phyloP scores from a whole-genome alignment of 2,888 invertebrate species.

The Sisyra terminalis region DNA sequence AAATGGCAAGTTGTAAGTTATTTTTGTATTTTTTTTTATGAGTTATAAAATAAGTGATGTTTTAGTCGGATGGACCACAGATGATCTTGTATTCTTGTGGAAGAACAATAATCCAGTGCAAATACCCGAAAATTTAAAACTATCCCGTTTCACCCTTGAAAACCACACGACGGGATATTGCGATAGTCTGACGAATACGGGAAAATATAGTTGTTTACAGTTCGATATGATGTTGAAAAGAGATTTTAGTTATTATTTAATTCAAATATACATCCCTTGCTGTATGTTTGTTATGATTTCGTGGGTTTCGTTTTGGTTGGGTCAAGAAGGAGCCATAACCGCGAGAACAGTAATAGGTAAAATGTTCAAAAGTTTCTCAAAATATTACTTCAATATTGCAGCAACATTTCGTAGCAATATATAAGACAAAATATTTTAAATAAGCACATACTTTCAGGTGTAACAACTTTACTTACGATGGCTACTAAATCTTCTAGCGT shows the following conservation, averaged over 20 bases:
- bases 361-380: too few species aligned
- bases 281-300: constrained; percentile 97
- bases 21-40: too few species aligned
- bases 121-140: constrained; percentile 83
- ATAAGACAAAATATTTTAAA: too few species aligned
- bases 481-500: constrained; percentile 93
- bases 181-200: constrained; percentile 93
- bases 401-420: too few species aligned
- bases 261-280: constrained; percentile 98
- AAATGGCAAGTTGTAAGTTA: constrained; percentile 96
- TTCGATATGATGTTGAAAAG: constrained; percentile 92
- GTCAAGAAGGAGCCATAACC: constrained; percentile 89
- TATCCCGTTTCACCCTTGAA: constrained; percentile 87
- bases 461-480: constrained; percentile 92
- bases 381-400: too few species aligned
- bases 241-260: constrained; percentile 98
- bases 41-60: too few species aligned
- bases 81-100: constrained; percentile 92
- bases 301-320: constrained; percentile 95
- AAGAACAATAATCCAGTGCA: constrained; percentile 91
- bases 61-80: constrained; percentile 93
- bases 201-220: constrained; percentile 96
- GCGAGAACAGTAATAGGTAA: constrained; percentile 83
- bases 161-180: constrained; percentile 92
- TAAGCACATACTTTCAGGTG: too few species aligned